A percentile compares a stretch with the other conserved stretches of the same genome.
phyloP scores from a whole-genome alignment of 2,888 invertebrate genomes.

The Dicyrtoma fusca region DNA sequence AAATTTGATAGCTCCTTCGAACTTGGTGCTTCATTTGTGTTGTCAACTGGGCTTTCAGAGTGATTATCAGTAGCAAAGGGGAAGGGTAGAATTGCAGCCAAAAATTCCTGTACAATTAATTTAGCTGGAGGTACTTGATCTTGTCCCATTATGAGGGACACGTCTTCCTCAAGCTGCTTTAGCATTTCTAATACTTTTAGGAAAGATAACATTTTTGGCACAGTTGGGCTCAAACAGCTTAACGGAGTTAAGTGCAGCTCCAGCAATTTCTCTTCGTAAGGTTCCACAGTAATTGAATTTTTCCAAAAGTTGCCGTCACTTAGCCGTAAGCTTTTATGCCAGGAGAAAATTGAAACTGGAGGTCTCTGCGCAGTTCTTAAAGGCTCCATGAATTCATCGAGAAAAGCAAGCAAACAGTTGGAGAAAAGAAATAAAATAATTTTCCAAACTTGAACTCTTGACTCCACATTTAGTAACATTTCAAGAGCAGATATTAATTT shows the following conservation, averaged over 20 bases:
- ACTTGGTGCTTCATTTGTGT: not conserved
- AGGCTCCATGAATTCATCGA: slow-evolving; percentile 43
- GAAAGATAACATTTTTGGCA: slow-evolving; percentile 37
- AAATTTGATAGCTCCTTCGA: not conserved
- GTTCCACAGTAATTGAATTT: slow-evolving; percentile 39
- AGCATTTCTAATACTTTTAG: slow-evolving; percentile 48
- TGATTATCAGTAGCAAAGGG: not conserved
- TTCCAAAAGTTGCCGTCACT: slow-evolving; percentile 47
- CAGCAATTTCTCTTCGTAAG: slow-evolving; percentile 20
- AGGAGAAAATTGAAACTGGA: too few relatives aligned
- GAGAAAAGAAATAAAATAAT: slow-evolving; percentile 40
- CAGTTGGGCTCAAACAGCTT: slow-evolving; percentile 23
- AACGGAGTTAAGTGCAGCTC: slow-evolving; percentile 21
- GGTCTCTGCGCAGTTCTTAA: slow-evolving; percentile 24
- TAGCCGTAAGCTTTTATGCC: slow-evolving; percentile 1
- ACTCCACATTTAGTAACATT: slow-evolving; percentile 37
- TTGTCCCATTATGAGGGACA: slow-evolving; percentile 5
- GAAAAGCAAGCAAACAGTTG: slow-evolving; percentile 39
- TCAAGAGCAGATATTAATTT: slow-evolving; percentile 41
- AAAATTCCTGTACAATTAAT: slow-evolving; percentile 36
- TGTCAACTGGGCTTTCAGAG: not conserved
- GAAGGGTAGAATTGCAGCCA: slow-evolving; percentile 24
- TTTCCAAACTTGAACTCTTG: slow-evolving; percentile 34
- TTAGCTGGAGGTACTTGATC: slow-evolving; percentile 33
- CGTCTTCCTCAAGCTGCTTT: slow-evolving; percentile 43